A percentile compares a stretch with the other conserved stretches of the same genome.
Evolutionary conservation across 1,140 invertebrate genomes (phyloP).

Genomic region (Pogonomyrmex californicus): DNA sequence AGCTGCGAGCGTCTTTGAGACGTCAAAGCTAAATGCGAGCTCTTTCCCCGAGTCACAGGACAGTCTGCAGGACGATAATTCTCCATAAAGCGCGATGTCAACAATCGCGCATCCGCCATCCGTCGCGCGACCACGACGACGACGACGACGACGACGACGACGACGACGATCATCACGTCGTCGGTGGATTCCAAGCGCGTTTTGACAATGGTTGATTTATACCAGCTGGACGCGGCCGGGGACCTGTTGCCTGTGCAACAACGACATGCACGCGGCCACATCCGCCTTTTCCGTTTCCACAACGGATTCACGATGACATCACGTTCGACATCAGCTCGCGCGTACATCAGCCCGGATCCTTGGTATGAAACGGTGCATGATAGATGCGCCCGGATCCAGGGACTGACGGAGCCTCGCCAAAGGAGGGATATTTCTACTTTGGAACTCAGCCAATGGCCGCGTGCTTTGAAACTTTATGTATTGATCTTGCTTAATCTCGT

Average conservation of each 20-base stretch:
- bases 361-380: constrained; percentile 19
- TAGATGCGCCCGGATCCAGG: neutral
- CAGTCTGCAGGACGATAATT: neutral
- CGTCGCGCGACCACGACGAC: neutral
- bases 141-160: no score
- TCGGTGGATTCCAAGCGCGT: constrained; percentile 6
- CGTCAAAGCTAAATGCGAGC: neutral
- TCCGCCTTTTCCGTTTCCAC: constrained; percentile 4
- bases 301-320: constrained; percentile 25
- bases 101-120: neutral
- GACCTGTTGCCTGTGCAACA: constrained; percentile 39
- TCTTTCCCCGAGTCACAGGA: neutral
- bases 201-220: constrained; percentile 51
- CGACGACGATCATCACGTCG: no score
- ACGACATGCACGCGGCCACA: constrained; percentile 11
- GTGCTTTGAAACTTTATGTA: constrained; percentile 54
- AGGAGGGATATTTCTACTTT: constrained; percentile 57
- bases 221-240: constrained; percentile 13
- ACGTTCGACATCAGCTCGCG: constrained; percentile 23
- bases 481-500: constrained; percentile 53
- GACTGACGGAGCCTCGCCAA: constrained; percentile 4
- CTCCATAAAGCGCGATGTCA: neutral
- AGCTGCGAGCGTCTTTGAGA: neutral
- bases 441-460: constrained; percentile 58
- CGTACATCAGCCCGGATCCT: neutral